These are phyloP conservation scores for Sinodicranocentrus sp. DNA, from an alignment of 2,888 invertebrate genomes.

Conservation along the genomic window DNA sequence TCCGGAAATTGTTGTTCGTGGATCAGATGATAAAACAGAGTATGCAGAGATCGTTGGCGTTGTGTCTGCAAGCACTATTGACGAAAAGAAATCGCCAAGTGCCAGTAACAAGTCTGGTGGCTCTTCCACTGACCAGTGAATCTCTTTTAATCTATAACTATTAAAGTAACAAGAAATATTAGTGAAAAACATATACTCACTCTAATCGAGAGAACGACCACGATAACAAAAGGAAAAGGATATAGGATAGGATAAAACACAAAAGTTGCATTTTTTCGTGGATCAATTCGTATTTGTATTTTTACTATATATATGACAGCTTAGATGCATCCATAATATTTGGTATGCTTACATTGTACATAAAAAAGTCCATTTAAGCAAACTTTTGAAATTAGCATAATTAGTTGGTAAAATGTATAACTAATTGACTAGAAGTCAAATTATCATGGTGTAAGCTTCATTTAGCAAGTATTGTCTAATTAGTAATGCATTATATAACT, in stretches of 20 bases:
- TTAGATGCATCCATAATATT: too few relatives aligned
- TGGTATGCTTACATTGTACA: too few relatives aligned
- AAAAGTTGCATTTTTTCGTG: too few relatives aligned
- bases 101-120: conserved; percentile 57
- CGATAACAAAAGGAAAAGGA: neutral
- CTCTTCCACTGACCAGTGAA: conserved; percentile 45
- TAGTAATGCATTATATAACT: neutral
- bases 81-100: conserved; percentile 48
- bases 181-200: neutral
- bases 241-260: neutral
- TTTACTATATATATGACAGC: neutral
- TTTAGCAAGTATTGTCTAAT: neutral
- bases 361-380: too few relatives aligned
- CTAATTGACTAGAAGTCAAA: too few relatives aligned
- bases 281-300: conserved; percentile 21
- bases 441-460: too few relatives aligned
- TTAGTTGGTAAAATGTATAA: too few relatives aligned
- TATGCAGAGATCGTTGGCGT: conserved; percentile 75
- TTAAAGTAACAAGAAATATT: neutral
- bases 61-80: conserved; percentile 37
- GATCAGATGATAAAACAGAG: conserved; percentile 72
- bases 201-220: neutral
- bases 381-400: too few relatives aligned
- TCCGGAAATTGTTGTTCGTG: conserved; percentile 66
- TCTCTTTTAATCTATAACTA: neutral